These are phyloP conservation scores for Andrena trimmerana DNA, from an alignment of 2,888 invertebrate species.

Conservation along the genomic window DNA sequence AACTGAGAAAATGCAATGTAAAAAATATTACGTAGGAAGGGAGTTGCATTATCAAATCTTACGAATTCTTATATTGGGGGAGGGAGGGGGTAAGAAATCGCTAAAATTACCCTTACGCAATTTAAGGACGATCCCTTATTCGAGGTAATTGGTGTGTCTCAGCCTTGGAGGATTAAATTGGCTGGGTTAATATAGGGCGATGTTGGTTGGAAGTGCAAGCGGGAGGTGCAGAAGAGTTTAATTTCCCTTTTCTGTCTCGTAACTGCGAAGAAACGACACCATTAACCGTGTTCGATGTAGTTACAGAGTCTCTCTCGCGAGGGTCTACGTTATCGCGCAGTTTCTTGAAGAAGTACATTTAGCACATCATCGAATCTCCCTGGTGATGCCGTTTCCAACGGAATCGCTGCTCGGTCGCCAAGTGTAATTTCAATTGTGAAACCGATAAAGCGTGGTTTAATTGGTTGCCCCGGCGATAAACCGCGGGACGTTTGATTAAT, in stretches of 20 bases:
- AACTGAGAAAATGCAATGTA: too few species aligned
- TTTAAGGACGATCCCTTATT: background rate
- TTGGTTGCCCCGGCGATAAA: background rate
- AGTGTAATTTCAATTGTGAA: background rate
- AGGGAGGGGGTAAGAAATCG: too few species aligned
- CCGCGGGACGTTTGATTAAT: constrained; percentile 21
- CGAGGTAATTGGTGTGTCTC: background rate
- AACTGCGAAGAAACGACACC: constrained; percentile 36
- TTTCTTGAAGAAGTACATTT: background rate
- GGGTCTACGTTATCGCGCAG: constrained; percentile 23
- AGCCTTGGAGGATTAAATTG: background rate
- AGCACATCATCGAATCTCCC: background rate
- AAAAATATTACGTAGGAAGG: too few species aligned
- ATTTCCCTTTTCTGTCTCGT: constrained; percentile 42
- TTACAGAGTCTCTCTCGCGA: constrained; percentile 2
- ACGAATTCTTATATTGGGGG: too few species aligned
- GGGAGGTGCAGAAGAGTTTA: constrained; percentile 32
- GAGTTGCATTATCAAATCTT: too few species aligned
- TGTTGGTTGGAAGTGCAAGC: constrained; percentile 13
- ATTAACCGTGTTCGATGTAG: constrained; percentile 44
- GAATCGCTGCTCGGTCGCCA: background rate
- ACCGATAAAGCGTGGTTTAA: background rate
- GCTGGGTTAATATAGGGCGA: background rate
- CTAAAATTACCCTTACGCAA: too few species aligned
- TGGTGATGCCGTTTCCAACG: background rate